These are phyloP conservation scores for Tenthredo livida DNA, from an alignment of 2,888 invertebrate genomes.

Conservation along the genomic window DNA sequence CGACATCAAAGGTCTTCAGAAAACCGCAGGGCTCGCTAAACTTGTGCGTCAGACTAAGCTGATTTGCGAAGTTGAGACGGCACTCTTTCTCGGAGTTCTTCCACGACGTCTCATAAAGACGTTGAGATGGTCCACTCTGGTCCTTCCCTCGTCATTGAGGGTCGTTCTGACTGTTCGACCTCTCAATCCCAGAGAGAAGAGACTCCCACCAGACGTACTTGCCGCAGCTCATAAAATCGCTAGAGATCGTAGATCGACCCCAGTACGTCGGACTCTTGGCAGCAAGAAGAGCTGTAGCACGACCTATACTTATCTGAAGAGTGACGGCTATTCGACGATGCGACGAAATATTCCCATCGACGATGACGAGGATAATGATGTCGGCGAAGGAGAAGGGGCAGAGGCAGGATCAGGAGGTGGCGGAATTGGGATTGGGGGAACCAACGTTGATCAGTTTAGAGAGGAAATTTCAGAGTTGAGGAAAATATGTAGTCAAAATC, in stretches of 20 bases:
- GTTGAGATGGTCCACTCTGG: slow-evolving; percentile 88
- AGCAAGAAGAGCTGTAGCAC: slow-evolving; percentile 67
- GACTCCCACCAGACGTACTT: slow-evolving; percentile 89
- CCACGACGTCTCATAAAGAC: slow-evolving; percentile 88
- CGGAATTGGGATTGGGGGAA: background rate
- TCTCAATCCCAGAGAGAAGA: slow-evolving; percentile 89
- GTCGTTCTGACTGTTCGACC: slow-evolving; percentile 92
- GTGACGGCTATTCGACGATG: slow-evolving; percentile 62
- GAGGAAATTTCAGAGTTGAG: slow-evolving; percentile 69
- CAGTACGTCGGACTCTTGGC: slow-evolving; percentile 56
- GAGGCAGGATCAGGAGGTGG: background rate
- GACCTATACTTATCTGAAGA: slow-evolving; percentile 64
- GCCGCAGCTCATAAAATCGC: slow-evolving; percentile 91
- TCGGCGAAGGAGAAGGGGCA: slow-evolving; percentile 30
- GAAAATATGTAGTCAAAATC: slow-evolving; percentile 71
- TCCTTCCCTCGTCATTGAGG: slow-evolving; percentile 90
- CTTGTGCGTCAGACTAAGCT: slow-evolving; percentile 91
- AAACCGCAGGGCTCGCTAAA: slow-evolving; percentile 91
- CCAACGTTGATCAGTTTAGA: slow-evolving; percentile 53
- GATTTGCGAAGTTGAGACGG: slow-evolving; percentile 92
- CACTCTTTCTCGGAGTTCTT: slow-evolving; percentile 88
- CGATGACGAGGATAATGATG: slow-evolving; percentile 58
- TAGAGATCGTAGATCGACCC: slow-evolving; percentile 82
- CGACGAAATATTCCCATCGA: slow-evolving; percentile 57
- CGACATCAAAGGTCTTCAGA: slow-evolving; percentile 91